These are phyloP conservation scores for Stictonetta naevosa DNA, from an alignment of 2,113 vertebrate species.

Conservation along the genomic window DNA sequence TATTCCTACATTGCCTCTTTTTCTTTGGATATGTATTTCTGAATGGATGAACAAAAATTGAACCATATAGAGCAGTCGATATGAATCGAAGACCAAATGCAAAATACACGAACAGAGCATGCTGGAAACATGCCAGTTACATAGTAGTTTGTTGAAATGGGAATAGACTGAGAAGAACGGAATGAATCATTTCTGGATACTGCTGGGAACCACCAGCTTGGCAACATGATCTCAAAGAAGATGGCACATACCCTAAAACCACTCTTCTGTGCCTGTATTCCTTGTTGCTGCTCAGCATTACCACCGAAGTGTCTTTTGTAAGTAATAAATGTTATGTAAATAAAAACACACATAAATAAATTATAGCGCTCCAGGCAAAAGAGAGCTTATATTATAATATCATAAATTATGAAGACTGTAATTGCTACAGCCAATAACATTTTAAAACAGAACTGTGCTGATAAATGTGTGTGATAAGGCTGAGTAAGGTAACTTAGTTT, in stretches of 20 bases:
- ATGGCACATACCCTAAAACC: background rate
- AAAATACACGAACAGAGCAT: background rate
- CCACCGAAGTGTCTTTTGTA: background rate
- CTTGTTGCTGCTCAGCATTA: background rate
- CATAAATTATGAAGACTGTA: constrained; percentile 47
- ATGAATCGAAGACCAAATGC: background rate
- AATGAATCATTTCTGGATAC: background rate
- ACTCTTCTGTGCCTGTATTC: background rate
- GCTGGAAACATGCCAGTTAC: background rate
- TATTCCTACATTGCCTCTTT: background rate
- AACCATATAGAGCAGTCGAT: background rate
- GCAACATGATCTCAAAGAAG: background rate
- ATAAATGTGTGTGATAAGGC: constrained; percentile 30
- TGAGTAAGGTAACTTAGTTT: background rate
- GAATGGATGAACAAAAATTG: background rate
- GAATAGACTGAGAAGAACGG: background rate
- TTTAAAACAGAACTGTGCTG: constrained; percentile 8
- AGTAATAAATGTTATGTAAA: constrained; percentile 45
- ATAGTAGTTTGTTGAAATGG: background rate
- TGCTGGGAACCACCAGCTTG: background rate
- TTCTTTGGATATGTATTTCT: background rate
- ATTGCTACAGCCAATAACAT: constrained; percentile 35
- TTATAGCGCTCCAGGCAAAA: constrained; percentile 31
- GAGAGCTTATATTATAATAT: constrained; percentile 5
- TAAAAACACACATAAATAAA: constrained; percentile 51